Evolutionary conservation across 1,140 invertebrate genomes (phyloP).

Genomic region (Teleogryllus occipitalis): DNA sequence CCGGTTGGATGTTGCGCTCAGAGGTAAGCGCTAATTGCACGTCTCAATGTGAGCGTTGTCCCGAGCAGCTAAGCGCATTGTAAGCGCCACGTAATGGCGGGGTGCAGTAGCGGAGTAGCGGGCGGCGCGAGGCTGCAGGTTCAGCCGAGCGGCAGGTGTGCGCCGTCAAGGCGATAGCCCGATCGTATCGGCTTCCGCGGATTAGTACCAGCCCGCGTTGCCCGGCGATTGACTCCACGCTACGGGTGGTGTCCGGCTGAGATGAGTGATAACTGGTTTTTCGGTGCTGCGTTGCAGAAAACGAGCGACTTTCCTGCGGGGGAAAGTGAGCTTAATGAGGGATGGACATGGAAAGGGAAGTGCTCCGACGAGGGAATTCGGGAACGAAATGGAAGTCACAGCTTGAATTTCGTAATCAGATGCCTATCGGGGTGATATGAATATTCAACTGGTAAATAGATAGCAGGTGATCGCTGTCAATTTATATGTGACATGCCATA

Average conservation of each 20-base stretch:
- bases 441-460: too few species aligned
- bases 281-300: neutral
- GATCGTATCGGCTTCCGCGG: neutral
- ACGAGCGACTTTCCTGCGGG: neutral
- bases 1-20: too few species aligned
- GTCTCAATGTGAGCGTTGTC: too few species aligned
- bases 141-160: neutral
- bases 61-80: too few species aligned
- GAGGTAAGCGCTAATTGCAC: too few species aligned
- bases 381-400: neutral
- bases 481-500: too few species aligned
- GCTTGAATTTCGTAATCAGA: neutral
- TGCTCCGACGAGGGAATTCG: neutral
- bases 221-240: neutral
- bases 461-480: too few species aligned
- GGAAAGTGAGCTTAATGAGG: neutral
- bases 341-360: neutral
- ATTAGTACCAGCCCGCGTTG: neutral
- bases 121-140: too few species aligned
- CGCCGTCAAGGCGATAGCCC: neutral
- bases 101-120: too few species aligned
- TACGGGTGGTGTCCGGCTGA: neutral
- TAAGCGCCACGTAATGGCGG: too few species aligned
- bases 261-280: neutral
- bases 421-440: too few species aligned